Evolutionary conservation across 2,888 invertebrate genomes (phyloP), one percentile per base, ranked within the genome.

Genomic region (Drosophila kuntzei): DNA sequence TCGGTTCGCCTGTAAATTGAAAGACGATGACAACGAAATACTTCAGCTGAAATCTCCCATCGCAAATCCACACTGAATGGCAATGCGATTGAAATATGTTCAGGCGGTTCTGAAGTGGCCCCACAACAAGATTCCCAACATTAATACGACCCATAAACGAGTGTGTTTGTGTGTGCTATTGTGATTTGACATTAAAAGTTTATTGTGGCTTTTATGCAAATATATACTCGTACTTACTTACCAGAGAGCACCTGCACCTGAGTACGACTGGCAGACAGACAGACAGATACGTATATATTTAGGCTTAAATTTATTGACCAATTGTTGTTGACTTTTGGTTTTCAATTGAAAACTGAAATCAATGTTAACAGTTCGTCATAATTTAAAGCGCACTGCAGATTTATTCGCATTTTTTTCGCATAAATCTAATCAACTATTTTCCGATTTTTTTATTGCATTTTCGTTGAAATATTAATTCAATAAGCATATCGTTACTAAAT

Each of bases 1-100:
- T 63, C 59, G 66, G 55, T 63, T 54, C 53, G 53, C 16, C 58
- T 63, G 84, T 29, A 82, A 87, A 83, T 79, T 85, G 83, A 87
- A 85, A 83, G 83, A 79, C 66, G 71, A 66, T 76, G 78, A 73
- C 75, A 75, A 77, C 64, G 68, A 68, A 70, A 72, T 68, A 71
- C 75, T 82, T 77, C 72, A 69, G 78, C 67, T 58, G 76, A 73
- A 59, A 75, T 75, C 73, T 72, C 53, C 53, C 63, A 53, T 53
- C 60, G 63, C 68, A 64, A 73, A 75, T 75, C 75, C 62, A 53
- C 66, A 53, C 22, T 54, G 58, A 75, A 67, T 75, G 71, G 39
- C 63, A 75, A 62, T 64, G 67, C 79, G 71, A 59, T 74, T 75
- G 79, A 71, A 69, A 58, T 73, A 53, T 60, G 53, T 59, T 68